A percentile compares a stretch with the other conserved stretches of the same genome.
Evolutionary conservation across 1,140 invertebrate species (phyloP).

Genomic region (Zaprionus nigranus): DNA sequence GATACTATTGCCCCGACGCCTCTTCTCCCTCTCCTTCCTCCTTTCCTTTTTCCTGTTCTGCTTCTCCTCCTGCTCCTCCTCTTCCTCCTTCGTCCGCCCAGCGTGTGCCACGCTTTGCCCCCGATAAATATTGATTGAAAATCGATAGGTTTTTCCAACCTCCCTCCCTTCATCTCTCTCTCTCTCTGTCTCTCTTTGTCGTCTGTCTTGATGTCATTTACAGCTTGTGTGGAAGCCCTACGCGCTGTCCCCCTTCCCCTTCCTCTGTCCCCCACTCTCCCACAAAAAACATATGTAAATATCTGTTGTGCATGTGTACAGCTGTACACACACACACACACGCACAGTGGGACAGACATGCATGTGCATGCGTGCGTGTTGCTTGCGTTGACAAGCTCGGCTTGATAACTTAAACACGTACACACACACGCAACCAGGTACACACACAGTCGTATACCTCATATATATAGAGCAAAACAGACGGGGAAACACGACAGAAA

Average conservation of each 20-base stretch:
- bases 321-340: constrained; percentile 39
- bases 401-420: constrained; percentile 82
- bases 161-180: too few species aligned
- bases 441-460: constrained; percentile 27
- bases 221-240: constrained; percentile 46
- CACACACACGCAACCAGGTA: constrained; percentile 39
- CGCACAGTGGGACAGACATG: background rate
- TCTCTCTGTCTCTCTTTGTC: background rate
- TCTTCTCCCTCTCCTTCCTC: too few species aligned
- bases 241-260: constrained; percentile 10
- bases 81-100: background rate
- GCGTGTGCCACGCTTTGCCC: constrained; percentile 21
- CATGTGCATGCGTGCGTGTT: constrained; percentile 55
- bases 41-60: too few species aligned
- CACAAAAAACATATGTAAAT: constrained; percentile 41
- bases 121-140: constrained; percentile 79
- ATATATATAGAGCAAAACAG: constrained; percentile 76
- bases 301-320: constrained; percentile 28
- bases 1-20: constrained; percentile 12
- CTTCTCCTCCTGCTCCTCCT: too few species aligned
- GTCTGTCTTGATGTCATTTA: constrained; percentile 26
- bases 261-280: constrained; percentile 15
- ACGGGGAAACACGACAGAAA: constrained; percentile 53
- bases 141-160: constrained; percentile 66
- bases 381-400: constrained; percentile 74